Evolutionary conservation across 2,797 vertebrate genomes (phyloP).

Genomic region (Phrynocephalus guinanensis): DNA sequence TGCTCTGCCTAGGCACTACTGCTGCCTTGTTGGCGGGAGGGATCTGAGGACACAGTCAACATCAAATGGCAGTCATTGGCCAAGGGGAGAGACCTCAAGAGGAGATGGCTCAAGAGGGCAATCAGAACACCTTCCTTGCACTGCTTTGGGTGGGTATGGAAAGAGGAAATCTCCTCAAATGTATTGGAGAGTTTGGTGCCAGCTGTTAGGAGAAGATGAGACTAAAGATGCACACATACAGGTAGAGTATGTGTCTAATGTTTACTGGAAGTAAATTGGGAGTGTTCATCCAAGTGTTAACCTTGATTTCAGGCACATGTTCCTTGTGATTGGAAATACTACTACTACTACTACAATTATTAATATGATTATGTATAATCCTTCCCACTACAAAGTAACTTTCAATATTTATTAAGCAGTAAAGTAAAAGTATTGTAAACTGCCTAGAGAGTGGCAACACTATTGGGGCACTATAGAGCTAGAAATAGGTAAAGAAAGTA

Average conservation of each 20-base stretch:
- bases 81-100: not conserved
- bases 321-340: not conserved
- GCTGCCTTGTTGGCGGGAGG: not conserved
- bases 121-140: not conserved
- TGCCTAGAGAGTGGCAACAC: no score
- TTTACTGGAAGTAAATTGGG: not conserved
- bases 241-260: not conserved
- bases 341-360: no score
- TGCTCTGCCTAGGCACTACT: fast-evolving
- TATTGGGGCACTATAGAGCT: no score
- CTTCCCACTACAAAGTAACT: not conserved
- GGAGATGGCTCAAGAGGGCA: not conserved
- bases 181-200: not conserved
- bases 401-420: no score
- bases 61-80: not conserved
- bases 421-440: no score
- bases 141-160: not conserved
- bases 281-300: not conserved
- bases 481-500: no score
- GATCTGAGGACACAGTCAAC: not conserved
- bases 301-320: no score
- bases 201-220: not conserved
- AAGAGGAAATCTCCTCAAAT: not conserved
- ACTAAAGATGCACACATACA: not conserved
- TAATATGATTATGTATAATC: not conserved